A percentile compares a stretch with the other conserved stretches of the same genome.
These are phyloP conservation scores for Diarsia brunnea DNA, from an alignment of 2,888 invertebrate genomes.

Conservation along the genomic window DNA sequence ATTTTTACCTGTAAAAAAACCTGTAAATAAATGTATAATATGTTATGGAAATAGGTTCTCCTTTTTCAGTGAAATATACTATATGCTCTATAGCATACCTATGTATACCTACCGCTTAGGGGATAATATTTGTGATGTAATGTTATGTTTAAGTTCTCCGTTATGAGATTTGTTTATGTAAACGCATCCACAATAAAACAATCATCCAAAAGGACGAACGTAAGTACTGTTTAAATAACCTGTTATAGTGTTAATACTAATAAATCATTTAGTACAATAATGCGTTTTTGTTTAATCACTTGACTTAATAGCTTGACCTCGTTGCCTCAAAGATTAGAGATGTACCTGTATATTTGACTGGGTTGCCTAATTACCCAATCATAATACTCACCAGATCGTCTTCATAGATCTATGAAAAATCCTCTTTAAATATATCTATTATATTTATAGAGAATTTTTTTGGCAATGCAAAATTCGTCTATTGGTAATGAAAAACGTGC, in stretches of 20 bases:
- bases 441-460: too few species aligned
- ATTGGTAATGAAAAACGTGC: neutral
- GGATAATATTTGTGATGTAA: neutral
- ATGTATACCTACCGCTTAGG: neutral
- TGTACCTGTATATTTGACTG: neutral
- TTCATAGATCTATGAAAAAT: too few species aligned
- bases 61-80: neutral
- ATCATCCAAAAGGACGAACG: neutral
- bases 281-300: constrained; percentile 4
- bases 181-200: neutral
- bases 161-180: neutral
- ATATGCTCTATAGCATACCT: too few species aligned
- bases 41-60: neutral
- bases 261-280: constrained; percentile 1
- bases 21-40: too few species aligned
- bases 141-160: neutral
- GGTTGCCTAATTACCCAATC: neutral
- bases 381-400: neutral
- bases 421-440: too few species aligned
- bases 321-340: neutral
- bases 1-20: neutral
- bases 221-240: neutral
- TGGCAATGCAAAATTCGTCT: neutral
- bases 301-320: neutral
- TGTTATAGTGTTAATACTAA: neutral